Evolutionary conservation across 2,113 vertebrate genomes (phyloP), one percentile per base, ranked within the genome.

Genomic region (Cairina moschata): DNA sequence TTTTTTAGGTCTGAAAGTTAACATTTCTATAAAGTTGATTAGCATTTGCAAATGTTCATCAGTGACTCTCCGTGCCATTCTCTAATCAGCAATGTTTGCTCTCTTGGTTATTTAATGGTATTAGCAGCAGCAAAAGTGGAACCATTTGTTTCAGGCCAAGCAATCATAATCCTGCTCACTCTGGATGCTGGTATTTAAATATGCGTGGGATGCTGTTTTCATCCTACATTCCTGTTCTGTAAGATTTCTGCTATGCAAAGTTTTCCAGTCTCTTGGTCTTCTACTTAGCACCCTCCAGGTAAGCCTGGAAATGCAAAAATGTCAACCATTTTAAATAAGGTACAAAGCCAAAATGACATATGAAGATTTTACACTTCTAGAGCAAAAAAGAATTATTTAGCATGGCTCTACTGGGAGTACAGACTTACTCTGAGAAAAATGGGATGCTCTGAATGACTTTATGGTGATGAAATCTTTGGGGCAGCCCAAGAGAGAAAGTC

Each of bases 351-450:
- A 91, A 66, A 86, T 95, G 96, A 96, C 93, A 96, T 78, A 92
- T 85, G 95, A 96, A 93, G 91, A 88, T 93, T 95, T 97, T 82
- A 96, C 93, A 91, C 44, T 94, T 96, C 96, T 81, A 44, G 54
- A 92, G 93, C 94, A 91, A 95, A 93, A 93, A 96, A 72, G 92
- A 96, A 94, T 95, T 94, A 96, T 96, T 96, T 95, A 96, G 74
- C 69, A 58, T 93, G 88, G 83, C 86, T 95, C 91, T 92, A 62
- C 88, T 93, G 95, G 92, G 96, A 96, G 74, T 72, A 94, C 50
- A 96, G 93, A 38, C 80, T 95, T 65, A 73, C 0, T 7, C 28
- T 66, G 76, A 92, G 88, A 84, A 96, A 95, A 94, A 89, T 69
- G 91, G 93, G 81, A 89, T 95, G 93, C 58, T 95, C 65, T 90